A percentile compares a stretch with the other conserved stretches of the same genome.
Conservation (phyloP, 2,888 invertebrate genomes). For the Encarsia formosa region DNA sequence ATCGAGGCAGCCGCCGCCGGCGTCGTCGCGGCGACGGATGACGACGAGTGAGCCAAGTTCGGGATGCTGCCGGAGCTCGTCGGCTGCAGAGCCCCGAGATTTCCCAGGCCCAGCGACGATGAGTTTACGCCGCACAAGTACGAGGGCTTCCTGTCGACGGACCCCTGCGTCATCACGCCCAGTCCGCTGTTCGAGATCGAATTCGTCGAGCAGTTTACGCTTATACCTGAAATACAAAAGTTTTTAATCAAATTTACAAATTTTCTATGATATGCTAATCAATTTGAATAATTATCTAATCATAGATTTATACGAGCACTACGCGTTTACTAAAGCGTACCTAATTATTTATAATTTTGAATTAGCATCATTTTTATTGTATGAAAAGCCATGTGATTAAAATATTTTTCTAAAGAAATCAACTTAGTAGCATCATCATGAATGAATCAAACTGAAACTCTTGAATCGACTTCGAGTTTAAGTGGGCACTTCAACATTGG, state of each 20-base stretch:
- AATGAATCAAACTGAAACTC: constrained; percentile 16
- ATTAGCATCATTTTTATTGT: no score
- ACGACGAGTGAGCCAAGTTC: constrained; percentile 39
- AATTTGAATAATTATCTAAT: no score
- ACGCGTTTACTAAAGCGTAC: no score
- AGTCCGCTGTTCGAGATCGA: background rate
- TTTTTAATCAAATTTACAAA: background rate
- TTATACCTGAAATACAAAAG: constrained; percentile 37
- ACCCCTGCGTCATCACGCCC: constrained; percentile 37
- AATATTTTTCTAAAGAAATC: no score
- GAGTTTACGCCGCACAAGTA: constrained; percentile 33
- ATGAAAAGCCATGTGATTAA: no score
- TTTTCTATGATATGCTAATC: no score
- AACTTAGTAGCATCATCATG: no score
- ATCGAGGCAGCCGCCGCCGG: constrained; percentile 40
- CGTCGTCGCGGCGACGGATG: constrained; percentile 34
- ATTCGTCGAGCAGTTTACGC: constrained; percentile 40
- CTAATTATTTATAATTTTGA: no score
- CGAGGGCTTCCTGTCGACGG: constrained; percentile 45
- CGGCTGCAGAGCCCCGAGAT: constrained; percentile 37
- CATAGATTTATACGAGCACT: no score
- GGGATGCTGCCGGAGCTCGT: constrained; percentile 38
- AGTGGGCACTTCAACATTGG: constrained; percentile 40
- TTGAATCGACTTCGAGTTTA: constrained; percentile 34
- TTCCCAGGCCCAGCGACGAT: constrained; percentile 34